These are phyloP conservation scores for Geotrupes spiniger DNA, from an alignment of 2,888 invertebrate species.

Conservation along the genomic window DNA sequence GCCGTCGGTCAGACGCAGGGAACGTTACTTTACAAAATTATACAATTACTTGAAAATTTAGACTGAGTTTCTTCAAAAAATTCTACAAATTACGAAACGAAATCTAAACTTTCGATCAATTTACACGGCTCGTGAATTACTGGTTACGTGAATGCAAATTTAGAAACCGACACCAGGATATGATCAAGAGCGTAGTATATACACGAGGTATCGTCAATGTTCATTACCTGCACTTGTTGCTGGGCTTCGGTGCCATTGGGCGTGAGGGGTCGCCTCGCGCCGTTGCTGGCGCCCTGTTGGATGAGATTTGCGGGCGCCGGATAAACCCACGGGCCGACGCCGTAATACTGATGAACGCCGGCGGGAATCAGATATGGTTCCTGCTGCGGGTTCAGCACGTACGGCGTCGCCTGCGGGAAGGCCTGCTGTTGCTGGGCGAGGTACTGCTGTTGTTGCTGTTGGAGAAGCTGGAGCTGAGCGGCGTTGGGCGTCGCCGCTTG, in stretches of 20 bases:
- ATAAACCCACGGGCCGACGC: constrained; percentile 92
- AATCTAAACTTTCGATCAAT: neutral
- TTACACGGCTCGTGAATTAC: no score
- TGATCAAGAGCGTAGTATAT: neutral
- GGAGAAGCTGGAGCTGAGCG: constrained; percentile 67
- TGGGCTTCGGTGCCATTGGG: constrained; percentile 68
- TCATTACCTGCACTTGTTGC: constrained; percentile 56
- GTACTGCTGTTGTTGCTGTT: constrained; percentile 76
- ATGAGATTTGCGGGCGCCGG: constrained; percentile 66
- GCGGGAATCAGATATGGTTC: constrained; percentile 78
- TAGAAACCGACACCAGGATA: neutral
- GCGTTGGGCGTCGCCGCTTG: constrained; percentile 67
- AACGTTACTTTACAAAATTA: constrained; percentile 4
- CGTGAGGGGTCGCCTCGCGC: constrained; percentile 74
- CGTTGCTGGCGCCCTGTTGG: constrained; percentile 62
- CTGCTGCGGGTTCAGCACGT: constrained; percentile 75
- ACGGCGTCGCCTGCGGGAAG: constrained; percentile 77
- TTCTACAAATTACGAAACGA: neutral
- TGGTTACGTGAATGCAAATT: neutral
- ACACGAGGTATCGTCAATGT: constrained; percentile 41
- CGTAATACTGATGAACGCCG: constrained; percentile 89
- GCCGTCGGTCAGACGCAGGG: no score
- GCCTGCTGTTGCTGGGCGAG: constrained; percentile 67
- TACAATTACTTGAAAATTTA: neutral
- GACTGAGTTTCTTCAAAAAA: neutral